Percentiles rank a stretch among this genome's conserved stretches.
Evolutionary conservation across 2,113 vertebrate species (phyloP).

Genomic region (Hippocampus zosterae): DNA sequence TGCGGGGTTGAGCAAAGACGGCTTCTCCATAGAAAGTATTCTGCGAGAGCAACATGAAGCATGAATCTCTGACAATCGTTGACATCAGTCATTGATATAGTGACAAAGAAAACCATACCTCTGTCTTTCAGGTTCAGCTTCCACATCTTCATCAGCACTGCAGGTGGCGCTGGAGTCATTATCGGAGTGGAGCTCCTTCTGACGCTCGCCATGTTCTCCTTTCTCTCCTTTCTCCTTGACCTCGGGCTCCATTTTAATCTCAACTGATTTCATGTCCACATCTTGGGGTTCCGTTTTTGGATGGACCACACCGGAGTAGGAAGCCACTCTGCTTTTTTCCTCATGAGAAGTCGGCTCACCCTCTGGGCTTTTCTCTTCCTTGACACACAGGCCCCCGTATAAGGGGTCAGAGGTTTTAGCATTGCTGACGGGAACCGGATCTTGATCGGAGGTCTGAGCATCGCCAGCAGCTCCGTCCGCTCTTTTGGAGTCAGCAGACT

Average conservation of each 20-base stretch:
- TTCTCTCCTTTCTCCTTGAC: conserved; percentile 83
- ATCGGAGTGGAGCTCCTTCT: conserved; percentile 79
- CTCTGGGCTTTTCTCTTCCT: conserved; percentile 79
- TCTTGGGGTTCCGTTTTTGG: conserved; percentile 85
- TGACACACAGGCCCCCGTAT: conserved; percentile 74
- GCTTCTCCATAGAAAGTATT: conserved; percentile 87
- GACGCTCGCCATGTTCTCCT: conserved; percentile 59
- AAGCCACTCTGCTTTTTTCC: conserved; percentile 53
- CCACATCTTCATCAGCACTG: conserved; percentile 95
- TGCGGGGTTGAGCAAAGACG: conserved; percentile 80
- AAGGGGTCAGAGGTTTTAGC: conserved; percentile 73
- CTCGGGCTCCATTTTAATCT: conserved; percentile 85
- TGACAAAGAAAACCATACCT: conserved; percentile 60
- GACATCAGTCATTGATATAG: not conserved
- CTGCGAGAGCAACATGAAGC: conserved; percentile 55
- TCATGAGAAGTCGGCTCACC: conserved; percentile 71
- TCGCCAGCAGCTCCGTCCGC: conserved; percentile 58
- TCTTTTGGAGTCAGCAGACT: conserved; percentile 76
- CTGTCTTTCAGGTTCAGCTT: conserved; percentile 86
- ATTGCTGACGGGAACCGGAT: conserved; percentile 57
- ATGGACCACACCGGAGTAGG: conserved; percentile 72
- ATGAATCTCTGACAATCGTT: not conserved
- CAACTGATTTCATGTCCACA: conserved; percentile 74
- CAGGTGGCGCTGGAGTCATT: conserved; percentile 98
- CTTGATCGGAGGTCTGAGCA: conserved; percentile 63